Base-by-base conservation (phyloP, 2,113 vertebrate genomes). In the Gallinago undulata region DNA sequence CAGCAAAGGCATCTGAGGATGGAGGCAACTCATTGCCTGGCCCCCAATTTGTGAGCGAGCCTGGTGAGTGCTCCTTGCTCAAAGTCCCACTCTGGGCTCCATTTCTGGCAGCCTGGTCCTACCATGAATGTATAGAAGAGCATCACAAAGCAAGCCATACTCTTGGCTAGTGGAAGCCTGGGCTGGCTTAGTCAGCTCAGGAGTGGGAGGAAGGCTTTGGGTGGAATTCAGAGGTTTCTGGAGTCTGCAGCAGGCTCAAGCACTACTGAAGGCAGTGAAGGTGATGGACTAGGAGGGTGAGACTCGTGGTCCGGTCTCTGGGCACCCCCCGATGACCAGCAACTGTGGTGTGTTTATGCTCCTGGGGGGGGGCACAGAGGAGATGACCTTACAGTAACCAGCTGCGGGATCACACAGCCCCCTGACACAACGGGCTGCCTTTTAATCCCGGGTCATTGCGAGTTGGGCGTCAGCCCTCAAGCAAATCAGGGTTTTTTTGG, bases 271-370 rank as follows among this genome's bases (percentile, higher is more conserved):
- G 0, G 2, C 18, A 47, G 1, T 18, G n/a, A 37, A 68, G 28
- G 51, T 4, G 19, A 43, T 39, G 47, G 18, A 16, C 37, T 45
- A 33, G 43, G 31, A 87, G 43, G 35, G 47, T 15, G 51, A 81
- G 28, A 37, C 22, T 45, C 33, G 31, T 3, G 4, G 21, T 39
- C 35, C 51, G 45, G 19, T 33, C 50, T 56, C 37, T 43, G 23
- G 30, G 25, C 70, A 8, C 6, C 8, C 6, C 18, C 15, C 0
- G 1, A 25, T 45, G 41, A 21, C 27, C 4, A 21, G n/a, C 37
- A 76, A 4, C 18, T 17, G 7, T 3, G 33, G 30, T 9, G 30
- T 31, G 22, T 41, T 73, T 82, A 43, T 57, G 22, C 28, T 57
- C 35, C 7, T 57, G 56, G 27, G 4, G 39, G 39, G 39, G 39